Conservation (phyloP, 2,888 invertebrate species). For the Periphyllus acericola region DNA sequence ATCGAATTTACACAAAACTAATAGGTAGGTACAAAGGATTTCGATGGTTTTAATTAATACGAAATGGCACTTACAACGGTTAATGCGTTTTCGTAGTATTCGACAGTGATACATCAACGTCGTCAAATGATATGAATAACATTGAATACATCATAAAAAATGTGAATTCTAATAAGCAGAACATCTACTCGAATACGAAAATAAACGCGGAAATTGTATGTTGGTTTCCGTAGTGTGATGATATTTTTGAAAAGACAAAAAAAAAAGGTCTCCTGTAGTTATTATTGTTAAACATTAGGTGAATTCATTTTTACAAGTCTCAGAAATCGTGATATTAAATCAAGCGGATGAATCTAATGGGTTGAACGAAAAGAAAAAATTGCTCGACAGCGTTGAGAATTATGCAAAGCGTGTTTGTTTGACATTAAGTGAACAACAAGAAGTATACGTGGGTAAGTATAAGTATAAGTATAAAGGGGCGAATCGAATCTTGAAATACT, state of each 20-base stretch:
- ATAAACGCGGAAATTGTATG: slow-evolving; percentile 41
- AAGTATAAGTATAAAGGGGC: neutral
- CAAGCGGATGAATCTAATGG: neutral
- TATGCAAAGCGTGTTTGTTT: slow-evolving; percentile 41
- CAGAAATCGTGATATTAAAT: slow-evolving; percentile 41
- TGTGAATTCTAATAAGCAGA: slow-evolving; percentile 20
- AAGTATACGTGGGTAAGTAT: slow-evolving; percentile 50
- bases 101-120: slow-evolving; percentile 1
- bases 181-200: slow-evolving; percentile 28
- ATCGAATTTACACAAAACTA: slow-evolving; percentile 38
- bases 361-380: slow-evolving; percentile 43
- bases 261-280: neutral
- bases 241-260: neutral
- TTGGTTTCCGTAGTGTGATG: neutral
- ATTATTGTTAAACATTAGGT: slow-evolving; percentile 28
- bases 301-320: slow-evolving; percentile 40
- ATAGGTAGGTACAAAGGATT: slow-evolving; percentile 28
- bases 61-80: neutral
- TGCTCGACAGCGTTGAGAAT: slow-evolving; percentile 30
- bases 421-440: slow-evolving; percentile 35
- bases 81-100: neutral
- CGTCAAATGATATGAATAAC: slow-evolving; percentile 13
- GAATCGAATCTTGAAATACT: neutral
- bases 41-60: neutral
- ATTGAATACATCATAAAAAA: slow-evolving; percentile 33